phyloP scores from a whole-genome alignment of 2,888 invertebrate genomes.

The Liopterus haemorrhoidalis region DNA sequence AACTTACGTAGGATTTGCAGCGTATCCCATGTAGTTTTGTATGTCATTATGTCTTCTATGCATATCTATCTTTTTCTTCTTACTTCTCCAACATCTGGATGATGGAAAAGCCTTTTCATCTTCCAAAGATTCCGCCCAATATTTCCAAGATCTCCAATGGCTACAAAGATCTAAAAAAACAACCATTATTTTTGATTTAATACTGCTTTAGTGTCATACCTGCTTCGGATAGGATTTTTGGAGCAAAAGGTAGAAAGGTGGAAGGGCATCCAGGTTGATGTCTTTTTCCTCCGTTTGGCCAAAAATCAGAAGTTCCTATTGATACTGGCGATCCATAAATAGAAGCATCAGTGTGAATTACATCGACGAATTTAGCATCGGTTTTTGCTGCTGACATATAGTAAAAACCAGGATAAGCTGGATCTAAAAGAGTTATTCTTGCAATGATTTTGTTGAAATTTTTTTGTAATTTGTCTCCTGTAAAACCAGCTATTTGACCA shows the following conservation, averaged over 20 bases:
- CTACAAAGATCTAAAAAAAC: constrained; percentile 52
- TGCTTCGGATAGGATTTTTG: constrained; percentile 50
- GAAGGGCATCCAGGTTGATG: constrained; percentile 57
- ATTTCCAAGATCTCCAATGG: constrained; percentile 58
- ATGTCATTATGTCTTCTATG: neutral
- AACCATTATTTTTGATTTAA: neutral
- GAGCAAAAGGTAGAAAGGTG: constrained; percentile 45
- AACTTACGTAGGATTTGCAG: no score
- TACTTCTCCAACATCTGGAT: neutral
- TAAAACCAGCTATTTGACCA: constrained; percentile 1
- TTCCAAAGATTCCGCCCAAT: constrained; percentile 55
- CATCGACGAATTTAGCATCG: constrained; percentile 54
- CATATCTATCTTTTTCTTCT: neutral
- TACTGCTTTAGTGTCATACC: constrained; percentile 41
- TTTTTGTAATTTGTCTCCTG: neutral
- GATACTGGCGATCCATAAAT: constrained; percentile 54
- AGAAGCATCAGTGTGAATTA: constrained; percentile 43
- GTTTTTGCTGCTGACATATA: constrained; percentile 49
- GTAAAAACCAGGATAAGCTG: constrained; percentile 57
- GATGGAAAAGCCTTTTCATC: constrained; percentile 52
- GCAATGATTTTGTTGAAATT: no score
- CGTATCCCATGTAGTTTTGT: constrained; percentile 1
- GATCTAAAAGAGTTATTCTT: constrained; percentile 56
- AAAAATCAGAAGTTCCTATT: constrained; percentile 57
- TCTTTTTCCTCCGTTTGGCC: constrained; percentile 57